These are phyloP conservation scores for Esox niger DNA, from an alignment of 2,113 vertebrate species.

Conservation along the genomic window DNA sequence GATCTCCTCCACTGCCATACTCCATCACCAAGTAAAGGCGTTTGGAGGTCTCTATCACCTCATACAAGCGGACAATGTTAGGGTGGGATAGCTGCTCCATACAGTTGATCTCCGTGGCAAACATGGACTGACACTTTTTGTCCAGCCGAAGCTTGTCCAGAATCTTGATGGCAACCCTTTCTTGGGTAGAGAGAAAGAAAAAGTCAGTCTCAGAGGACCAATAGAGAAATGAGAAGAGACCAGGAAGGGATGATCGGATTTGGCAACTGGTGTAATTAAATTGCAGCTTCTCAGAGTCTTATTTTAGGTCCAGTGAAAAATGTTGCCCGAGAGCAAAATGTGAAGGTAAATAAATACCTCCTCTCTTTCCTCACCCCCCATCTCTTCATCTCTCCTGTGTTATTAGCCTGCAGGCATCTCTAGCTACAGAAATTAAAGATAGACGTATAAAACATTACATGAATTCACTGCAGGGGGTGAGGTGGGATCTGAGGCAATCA, in stretches of 20 bases:
- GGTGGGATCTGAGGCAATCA: constrained; percentile 24
- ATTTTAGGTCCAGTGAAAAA: constrained; percentile 33
- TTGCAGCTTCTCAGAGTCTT: constrained; percentile 14
- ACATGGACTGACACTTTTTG: constrained; percentile 51
- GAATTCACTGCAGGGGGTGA: constrained; percentile 19
- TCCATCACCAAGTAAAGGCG: constrained; percentile 74
- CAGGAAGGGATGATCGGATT: background rate
- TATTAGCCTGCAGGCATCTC: constrained; percentile 20
- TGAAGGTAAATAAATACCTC: background rate
- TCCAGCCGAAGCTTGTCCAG: constrained; percentile 66
- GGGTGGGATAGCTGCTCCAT: constrained; percentile 78
- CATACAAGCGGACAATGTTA: constrained; percentile 76
- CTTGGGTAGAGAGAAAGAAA: constrained; percentile 45
- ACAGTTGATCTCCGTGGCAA: constrained; percentile 68
- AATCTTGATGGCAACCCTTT: constrained; percentile 76
- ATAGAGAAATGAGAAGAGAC: constrained; percentile 3
- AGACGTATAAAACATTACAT: constrained; percentile 8
- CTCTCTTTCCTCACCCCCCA: background rate
- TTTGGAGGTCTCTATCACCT: constrained; percentile 72
- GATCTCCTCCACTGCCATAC: constrained; percentile 75
- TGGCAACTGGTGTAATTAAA: constrained; percentile 13
- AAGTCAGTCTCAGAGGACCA: constrained; percentile 10
- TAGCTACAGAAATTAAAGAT: constrained; percentile 24
- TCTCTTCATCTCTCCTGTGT: background rate
- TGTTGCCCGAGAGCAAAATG: background rate